Base-by-base conservation (phyloP, 2,888 invertebrate species). In the Drosophila phalerata region DNA sequence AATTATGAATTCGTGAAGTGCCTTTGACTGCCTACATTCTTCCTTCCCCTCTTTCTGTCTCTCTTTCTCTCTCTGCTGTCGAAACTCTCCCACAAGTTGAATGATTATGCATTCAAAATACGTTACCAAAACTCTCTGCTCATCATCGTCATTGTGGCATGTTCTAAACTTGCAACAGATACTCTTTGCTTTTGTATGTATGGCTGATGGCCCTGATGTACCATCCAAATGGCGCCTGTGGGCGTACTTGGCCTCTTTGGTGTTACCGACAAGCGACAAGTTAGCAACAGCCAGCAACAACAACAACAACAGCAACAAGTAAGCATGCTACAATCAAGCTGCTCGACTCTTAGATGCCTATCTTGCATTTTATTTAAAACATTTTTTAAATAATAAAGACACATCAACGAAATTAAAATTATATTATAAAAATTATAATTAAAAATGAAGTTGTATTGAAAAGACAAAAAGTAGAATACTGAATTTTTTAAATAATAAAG, bases 31-130 rank as follows among this genome's bases (percentile, higher is more conserved):
- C 62, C 47, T 22, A 15, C 62, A 37, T 25, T 15, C 48, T 22
- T 10, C 48, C 34, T 22, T 22, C 3, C 22, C 22, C 22, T 22
- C 28, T 38, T 57, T 9, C 34, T 10, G 34, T 17, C 15, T 45
- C 22, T 42, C 32, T 57, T 19, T 40, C 15, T 52, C 30, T 45
- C 5, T 49, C 43, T 53, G 30, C 25, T 57, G 17, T 32, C 25
- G 48, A 8, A 22, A 38, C 22, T 40, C 47, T 63, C 17, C 37
- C 48, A 48, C 52, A 60, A 53, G 43, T 62, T 43, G 48, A 49
- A 58, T 69, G 66, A 77, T 86, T 84, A 86, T 69, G 45, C 67
- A 88, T 86, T 84, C 85, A 72, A 76, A 80, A 77, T 82, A 79
- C 77, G 78, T 85, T 82, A 74, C 83, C 72, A 77, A 82, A 83